A percentile compares a stretch with the other conserved stretches of the same genome.
Conservation (phyloP, 2,113 vertebrate species). For the Lepus europaeus region DNA sequence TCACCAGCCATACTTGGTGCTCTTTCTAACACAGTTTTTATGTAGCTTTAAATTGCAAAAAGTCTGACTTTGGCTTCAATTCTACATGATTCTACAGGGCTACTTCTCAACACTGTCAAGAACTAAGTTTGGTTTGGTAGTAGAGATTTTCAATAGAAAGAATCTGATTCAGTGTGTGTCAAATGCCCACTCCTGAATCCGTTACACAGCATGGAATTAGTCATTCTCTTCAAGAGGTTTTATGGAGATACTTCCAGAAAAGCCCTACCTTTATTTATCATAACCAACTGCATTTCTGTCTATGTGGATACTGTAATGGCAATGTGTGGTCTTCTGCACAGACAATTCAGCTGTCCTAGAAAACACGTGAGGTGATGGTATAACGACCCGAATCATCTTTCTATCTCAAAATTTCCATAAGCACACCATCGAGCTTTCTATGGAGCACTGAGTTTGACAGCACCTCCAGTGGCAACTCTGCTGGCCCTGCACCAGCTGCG, state of each 20-base stretch:
- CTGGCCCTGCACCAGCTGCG: not conserved
- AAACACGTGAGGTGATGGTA: not conserved
- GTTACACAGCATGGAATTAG: not conserved
- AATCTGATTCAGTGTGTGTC: not conserved
- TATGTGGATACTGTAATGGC: not conserved
- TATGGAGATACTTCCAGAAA: not conserved
- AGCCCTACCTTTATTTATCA: not conserved
- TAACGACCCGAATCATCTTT: not conserved
- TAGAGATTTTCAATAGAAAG: conserved; percentile 4
- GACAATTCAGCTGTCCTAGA: not conserved
- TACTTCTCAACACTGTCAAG: not conserved
- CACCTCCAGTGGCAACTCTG: not conserved
- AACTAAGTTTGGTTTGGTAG: not conserved
- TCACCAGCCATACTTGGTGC: not conserved
- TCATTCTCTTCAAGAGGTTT: not conserved
- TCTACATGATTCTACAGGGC: not conserved
- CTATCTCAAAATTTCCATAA: not conserved
- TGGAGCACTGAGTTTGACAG: not conserved
- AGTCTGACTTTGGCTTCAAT: not conserved
- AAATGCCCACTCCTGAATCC: not conserved
- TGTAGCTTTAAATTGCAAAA: not conserved
- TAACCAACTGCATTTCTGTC: not conserved
- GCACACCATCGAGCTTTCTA: not conserved
- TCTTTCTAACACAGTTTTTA: not conserved
- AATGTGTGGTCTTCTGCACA: not conserved